Conservation (phyloP, 2,888 invertebrate species). For the Ennomos fuscantarius region DNA sequence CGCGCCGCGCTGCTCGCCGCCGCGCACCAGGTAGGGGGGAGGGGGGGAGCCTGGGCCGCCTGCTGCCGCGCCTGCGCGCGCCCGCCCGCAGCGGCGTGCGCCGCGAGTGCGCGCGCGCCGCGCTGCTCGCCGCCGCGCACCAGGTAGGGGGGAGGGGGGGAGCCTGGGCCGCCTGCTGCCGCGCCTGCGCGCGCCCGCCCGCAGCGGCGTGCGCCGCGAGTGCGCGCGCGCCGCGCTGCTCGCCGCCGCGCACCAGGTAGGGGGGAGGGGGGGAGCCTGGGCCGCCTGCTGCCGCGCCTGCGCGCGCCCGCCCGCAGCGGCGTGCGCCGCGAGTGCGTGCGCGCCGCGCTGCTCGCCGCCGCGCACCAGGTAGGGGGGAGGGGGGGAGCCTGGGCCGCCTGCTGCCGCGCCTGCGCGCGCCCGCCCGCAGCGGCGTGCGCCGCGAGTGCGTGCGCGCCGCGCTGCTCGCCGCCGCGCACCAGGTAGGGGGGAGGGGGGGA, state of each 20-base stretch:
- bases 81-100: constrained; percentile 78
- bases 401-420: no score
- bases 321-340: constrained; percentile 90
- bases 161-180: constrained; percentile 4
- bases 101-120: constrained; percentile 91
- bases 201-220: constrained; percentile 21
- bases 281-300: constrained; percentile 87
- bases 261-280: not conserved
- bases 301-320: constrained; percentile 67
- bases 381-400: no score
- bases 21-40: not conserved
- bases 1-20: constrained; percentile 65
- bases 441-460: constrained; percentile 93
- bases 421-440: constrained; percentile 89
- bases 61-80: no score
- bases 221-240: constrained; percentile 21
- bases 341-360: constrained; percentile 57
- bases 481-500: no score
- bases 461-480: constrained; percentile 57
- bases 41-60: no score
- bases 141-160: no score
- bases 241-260: constrained; percentile 24
- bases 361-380: no score
- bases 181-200: constrained; percentile 25
- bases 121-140: constrained; percentile 64